Evolutionary conservation across 2,113 vertebrate genomes (phyloP), one percentile per base, ranked within the genome.

Genomic region (Polyodon spathula): DNA sequence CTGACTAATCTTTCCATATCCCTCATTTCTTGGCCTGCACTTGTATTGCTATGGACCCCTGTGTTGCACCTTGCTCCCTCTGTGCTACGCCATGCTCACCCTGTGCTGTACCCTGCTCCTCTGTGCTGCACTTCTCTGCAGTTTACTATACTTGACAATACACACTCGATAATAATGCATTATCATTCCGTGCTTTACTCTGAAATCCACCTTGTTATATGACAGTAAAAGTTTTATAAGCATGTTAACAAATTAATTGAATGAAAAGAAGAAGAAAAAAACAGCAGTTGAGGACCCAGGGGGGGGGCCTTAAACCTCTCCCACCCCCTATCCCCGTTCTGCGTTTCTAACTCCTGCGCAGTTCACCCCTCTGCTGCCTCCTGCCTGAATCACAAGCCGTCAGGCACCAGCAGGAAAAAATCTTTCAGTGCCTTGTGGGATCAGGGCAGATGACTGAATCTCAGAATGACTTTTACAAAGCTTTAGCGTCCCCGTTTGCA

Each of bases 391-490:
- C 40, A n/a, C n/a, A 63, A 51, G 57, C 66, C 62, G 63, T 59
- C 66, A 72, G 54, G 61, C 60, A 67, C 60, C 68, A 72, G 60
- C 66, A 63, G 55, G 50, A 71, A 64, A 17, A 59, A 62, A 63
- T 64, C 54, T 63, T 46, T 52, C 64, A 52, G 66, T 62, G 69
- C 71, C 69, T 68, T 54, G 63, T 54, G 57, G 37, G 51, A 59
- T 54, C 63, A 59, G 41, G 17, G 2, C 38, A 37, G 62, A 64
- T 7, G 51, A 40, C 17, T 8, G 14, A n/a, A 57, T 6, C 58
- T 50, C 48, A 41, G 37, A 54, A 38, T 60, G 57, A 63, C 81
- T 73, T 78, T 86, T 80, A 83, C 54, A 76, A 76, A 73, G 71
- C 71, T 60, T 81, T 66, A 77, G 56, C 65, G 52, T 82, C 81